Base-by-base conservation (phyloP, 92 coral and sea anemone species). In the Muricea muricata region DNA sequence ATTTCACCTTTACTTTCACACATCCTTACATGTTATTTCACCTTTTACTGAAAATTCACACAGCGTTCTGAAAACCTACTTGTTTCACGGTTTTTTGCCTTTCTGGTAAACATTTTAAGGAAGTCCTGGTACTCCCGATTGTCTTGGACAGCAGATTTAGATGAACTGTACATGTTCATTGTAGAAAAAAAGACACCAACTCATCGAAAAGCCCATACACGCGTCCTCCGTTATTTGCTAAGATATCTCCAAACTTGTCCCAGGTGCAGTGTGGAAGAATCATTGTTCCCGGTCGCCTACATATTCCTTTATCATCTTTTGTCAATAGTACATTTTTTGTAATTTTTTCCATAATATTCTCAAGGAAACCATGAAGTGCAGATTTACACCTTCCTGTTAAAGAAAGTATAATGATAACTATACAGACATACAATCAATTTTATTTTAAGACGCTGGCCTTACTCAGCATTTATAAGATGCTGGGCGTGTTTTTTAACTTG, bases 51-150 rank as follows among this genome's bases (percentile, higher is more conserved):
- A n/a, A n/a, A n/a, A n/a, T n/a, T n/a, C n/a, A n/a, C n/a, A n/a
- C n/a, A n/a, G n/a, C n/a, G n/a, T n/a, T n/a, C n/a, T n/a, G n/a
- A n/a, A n/a, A n/a, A n/a, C n/a, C n/a, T n/a, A 45, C 15, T 12
- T 2, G 50, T 45, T 9, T 45, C 50, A 1, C 50, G 26, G 13
- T 68, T 80, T 55, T 82, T 83, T 50, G 87, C 58, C 42, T 83
- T 83, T 33, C 81, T 81, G 0, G 80, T 83, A 25, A 37, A 83
- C 87, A 83, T 47, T 70, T 83, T 65, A 20, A 83, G 29, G 42
- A 83, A 83, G n/a, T 83, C 87, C 57, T 81, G 85, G 57, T 81
- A 81, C 39, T 81, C 78, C 23, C 70, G 45, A 8, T 68, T 81
- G 29, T 81, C 87, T 18, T 77, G 71, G 20, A 83, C 69, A 28